phyloP scores from a whole-genome alignment of 2,888 invertebrate species.

The Colletes collaris region DNA sequence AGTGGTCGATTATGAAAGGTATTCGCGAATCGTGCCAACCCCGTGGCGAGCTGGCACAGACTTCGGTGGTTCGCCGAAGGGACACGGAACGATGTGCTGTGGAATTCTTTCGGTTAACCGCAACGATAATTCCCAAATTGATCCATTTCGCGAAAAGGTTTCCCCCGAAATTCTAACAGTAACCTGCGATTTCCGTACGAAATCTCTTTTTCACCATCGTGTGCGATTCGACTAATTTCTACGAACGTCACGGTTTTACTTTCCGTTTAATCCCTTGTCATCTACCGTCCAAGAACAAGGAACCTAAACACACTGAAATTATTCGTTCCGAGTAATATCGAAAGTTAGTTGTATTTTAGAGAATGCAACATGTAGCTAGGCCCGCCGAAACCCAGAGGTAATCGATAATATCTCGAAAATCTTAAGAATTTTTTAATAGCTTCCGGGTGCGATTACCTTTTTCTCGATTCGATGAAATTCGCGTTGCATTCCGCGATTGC shows the following conservation, averaged over 20 bases:
- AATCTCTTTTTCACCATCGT: too few species aligned
- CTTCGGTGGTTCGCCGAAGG: slow-evolving; percentile 37
- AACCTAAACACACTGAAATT: too few species aligned
- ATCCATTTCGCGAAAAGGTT: slow-evolving; percentile 50
- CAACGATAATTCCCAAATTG: slow-evolving; percentile 62
- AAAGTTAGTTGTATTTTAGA: too few species aligned
- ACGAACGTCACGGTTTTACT: too few species aligned
- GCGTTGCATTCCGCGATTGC: neutral
- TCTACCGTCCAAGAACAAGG: too few species aligned
- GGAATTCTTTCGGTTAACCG: slow-evolving; percentile 65
- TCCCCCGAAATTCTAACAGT: slow-evolving; percentile 23
- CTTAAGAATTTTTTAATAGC: slow-evolving; percentile 3
- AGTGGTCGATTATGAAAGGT: slow-evolving; percentile 56
- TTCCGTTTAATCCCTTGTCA: too few species aligned
- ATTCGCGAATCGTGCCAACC: slow-evolving; percentile 46
- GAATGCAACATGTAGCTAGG: too few species aligned
- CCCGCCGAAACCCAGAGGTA: neutral
- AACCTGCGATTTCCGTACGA: slow-evolving; percentile 26
- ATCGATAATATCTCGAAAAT: neutral
- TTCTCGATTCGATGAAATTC: neutral
- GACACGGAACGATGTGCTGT: slow-evolving; percentile 18
- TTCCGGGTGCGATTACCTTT: neutral
- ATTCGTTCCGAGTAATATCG: too few species aligned
- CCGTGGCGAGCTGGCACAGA: slow-evolving; percentile 36
- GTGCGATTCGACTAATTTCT: too few species aligned